Base-by-base conservation (phyloP, 2,888 invertebrate genomes). In the Drosophila ustulata region DNA sequence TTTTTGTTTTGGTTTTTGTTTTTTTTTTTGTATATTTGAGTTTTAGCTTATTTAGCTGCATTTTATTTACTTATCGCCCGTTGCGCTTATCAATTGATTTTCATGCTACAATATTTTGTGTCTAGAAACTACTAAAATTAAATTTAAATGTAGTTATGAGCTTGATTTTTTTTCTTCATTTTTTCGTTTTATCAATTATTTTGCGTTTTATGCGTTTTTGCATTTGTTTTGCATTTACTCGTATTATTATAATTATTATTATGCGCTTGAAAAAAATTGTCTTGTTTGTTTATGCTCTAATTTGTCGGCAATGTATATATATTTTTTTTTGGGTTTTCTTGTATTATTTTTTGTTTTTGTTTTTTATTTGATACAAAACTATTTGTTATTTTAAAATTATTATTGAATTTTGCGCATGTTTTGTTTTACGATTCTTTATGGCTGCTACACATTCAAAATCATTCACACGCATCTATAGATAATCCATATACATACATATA, bases 41-140 rank as follows among this genome's bases (percentile, higher is more conserved):
- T 78, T 71, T 78, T 85, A 80, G 88, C 80, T 82, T 77, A 71
- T 79, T 69, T 83, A 69, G 83, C 88, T 70, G 81, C 79, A 78
- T 74, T 86, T 82, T 78, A 74, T 86, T 86, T 71, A 86, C 78
- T 82, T 83, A 83, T 80, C 82, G 83, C 66, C 75, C 76, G 78
- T 70, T 66, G 74, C 76, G 69, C 78, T 74, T 82, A 73, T 87
- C 80, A 84, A 84, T 84, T 84, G 88, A 85, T 85, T 85, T 85
- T 86, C 89, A 81, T 86, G 87, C 84, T 85, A 85, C 84, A 88
- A 83, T 85, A 85, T 82, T 88, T 88, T 82, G 87, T 83, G 81
- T 86, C 84, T 85, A 85, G 77, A 81, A 85, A 88, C 84, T 85
- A 85, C 88, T 81, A 83, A 88, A 88, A 88, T 88, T 86, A 85